These are phyloP conservation scores for Melipona beecheii DNA, from an alignment of 2,888 invertebrate species.

Conservation along the genomic window DNA sequence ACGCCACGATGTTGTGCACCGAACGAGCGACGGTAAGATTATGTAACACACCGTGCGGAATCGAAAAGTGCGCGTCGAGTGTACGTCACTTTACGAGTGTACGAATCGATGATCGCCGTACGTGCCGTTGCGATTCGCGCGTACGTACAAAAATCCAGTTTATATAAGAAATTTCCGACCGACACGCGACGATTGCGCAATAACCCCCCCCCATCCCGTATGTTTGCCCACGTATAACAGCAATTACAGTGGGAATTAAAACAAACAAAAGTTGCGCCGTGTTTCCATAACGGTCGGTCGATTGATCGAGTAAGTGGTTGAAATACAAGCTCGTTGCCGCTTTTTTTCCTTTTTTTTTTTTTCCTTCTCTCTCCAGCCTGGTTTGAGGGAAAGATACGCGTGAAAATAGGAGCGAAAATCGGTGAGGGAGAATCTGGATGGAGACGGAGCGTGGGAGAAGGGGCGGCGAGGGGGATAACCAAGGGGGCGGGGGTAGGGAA, in stretches of 20 bases:
- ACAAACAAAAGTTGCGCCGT: slow-evolving; percentile 7
- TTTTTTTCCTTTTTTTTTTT: background rate
- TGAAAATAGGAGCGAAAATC: slow-evolving; percentile 24
- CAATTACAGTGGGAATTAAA: background rate
- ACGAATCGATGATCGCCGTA: background rate
- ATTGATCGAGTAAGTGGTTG: slow-evolving; percentile 31
- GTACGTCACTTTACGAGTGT: too few relatives aligned
- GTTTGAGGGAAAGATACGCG: slow-evolving; percentile 16
- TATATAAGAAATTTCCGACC: background rate
- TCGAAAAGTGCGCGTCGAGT: background rate
- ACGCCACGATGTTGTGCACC: background rate
- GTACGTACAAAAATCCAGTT: background rate
- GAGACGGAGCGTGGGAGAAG: background rate
- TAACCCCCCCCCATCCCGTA: background rate
- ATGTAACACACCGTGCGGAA: slow-evolving; percentile 8
- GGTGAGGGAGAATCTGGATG: background rate
- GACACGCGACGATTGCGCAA: slow-evolving; percentile 22
- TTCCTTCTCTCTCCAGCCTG: too few relatives aligned
- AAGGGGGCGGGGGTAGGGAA: background rate
- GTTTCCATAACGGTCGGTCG: background rate
- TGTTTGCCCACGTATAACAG: slow-evolving; percentile 12
- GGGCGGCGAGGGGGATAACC: background rate
- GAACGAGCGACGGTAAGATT: background rate
- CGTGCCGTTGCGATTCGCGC: background rate
- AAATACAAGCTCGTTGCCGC: slow-evolving; percentile 6